phyloP scores from a whole-genome alignment of 1,140 invertebrate species.

The Monochamus saltuarius region DNA sequence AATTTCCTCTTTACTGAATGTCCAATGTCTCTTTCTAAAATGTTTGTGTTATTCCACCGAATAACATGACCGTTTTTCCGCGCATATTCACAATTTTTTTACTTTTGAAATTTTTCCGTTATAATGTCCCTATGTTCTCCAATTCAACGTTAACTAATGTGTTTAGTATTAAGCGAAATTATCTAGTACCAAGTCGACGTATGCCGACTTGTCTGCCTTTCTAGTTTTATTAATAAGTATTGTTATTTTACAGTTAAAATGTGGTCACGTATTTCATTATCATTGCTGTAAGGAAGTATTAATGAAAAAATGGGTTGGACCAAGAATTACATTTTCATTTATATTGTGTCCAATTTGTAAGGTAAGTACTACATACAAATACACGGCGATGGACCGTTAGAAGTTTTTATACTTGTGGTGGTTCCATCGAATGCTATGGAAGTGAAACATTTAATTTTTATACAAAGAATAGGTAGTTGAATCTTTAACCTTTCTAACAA shows the following conservation, averaged over 20 bases:
- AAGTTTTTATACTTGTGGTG: neutral
- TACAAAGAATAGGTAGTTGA: neutral
- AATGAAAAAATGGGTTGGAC: conserved; percentile 87
- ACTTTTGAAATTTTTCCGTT: too few relatives aligned
- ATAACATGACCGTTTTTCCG: too few relatives aligned
- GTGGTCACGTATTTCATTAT: conserved; percentile 94
- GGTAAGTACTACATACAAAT: conserved; percentile 55
- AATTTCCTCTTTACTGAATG: too few relatives aligned
- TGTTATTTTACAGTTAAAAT: conserved; percentile 70
- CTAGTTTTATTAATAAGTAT: neutral
- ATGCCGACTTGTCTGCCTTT: too few relatives aligned
- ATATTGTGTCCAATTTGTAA: conserved; percentile 97
- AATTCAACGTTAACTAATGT: too few relatives aligned
- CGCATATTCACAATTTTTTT: too few relatives aligned
- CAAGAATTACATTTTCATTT: conserved; percentile 95
- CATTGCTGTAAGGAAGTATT: conserved; percentile 89
- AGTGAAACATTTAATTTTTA: neutral
- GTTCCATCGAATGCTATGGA: neutral
- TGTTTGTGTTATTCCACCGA: too few relatives aligned
- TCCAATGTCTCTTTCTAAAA: too few relatives aligned
- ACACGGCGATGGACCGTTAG: neutral
- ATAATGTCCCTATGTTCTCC: too few relatives aligned
- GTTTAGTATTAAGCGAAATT: too few relatives aligned
- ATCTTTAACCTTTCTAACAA: too few relatives aligned
- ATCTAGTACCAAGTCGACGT: too few relatives aligned